Conservation (phyloP, 2,113 vertebrate genomes). For the Zosterops hypoxanthus region DNA sequence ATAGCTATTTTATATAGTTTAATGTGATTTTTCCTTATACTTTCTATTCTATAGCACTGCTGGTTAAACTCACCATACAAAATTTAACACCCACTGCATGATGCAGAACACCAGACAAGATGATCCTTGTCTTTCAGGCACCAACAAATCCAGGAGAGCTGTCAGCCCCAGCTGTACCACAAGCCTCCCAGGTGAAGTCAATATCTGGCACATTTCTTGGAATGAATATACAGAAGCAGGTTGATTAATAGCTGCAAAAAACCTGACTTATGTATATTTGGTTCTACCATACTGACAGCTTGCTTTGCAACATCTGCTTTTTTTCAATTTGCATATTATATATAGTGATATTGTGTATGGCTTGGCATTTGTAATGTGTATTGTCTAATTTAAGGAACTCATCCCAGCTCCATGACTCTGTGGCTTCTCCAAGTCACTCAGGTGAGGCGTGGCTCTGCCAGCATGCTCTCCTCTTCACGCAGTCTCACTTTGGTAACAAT, state of each 20-base stretch:
- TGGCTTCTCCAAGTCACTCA: background rate
- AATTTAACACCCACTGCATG: background rate
- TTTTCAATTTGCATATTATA: background rate
- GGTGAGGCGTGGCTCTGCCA: background rate
- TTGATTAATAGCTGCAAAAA: background rate
- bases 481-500: rapidly evolving
- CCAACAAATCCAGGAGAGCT: background rate
- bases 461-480: background rate
- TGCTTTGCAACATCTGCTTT: background rate
- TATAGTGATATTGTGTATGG: background rate
- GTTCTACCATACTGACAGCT: background rate
- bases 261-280: background rate
- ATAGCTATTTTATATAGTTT: background rate
- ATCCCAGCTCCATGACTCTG: background rate
- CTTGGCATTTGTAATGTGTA: background rate
- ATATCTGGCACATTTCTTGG: background rate
- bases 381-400: background rate
- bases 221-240: background rate
- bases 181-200: background rate
- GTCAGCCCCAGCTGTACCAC: background rate
- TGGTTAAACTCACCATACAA: background rate
- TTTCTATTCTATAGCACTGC: background rate
- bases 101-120: background rate
- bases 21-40: background rate
- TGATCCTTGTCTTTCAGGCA: background rate